Evolutionary conservation across 2,113 vertebrate species (phyloP).

Genomic region (Perca schrenkii): DNA sequence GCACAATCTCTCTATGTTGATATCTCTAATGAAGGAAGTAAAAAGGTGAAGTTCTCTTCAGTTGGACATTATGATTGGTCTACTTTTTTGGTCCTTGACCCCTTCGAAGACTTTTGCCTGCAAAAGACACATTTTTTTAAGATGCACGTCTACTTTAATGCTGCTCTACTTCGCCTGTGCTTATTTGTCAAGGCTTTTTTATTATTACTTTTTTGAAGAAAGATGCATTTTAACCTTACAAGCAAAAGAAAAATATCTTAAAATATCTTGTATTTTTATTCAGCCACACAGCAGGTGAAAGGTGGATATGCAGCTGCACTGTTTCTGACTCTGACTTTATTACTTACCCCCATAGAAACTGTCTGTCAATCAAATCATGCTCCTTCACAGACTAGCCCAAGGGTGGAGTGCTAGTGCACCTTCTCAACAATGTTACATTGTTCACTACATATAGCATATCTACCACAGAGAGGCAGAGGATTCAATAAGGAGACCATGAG

Average conservation of each 20-base stretch:
- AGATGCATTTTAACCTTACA: conserved; percentile 17
- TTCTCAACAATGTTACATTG: conserved; percentile 78
- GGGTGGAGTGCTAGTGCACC: conserved; percentile 69
- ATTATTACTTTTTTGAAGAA: conserved; percentile 7
- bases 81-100: conserved; percentile 23
- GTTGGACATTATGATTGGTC: conserved; percentile 33
- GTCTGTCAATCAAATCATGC: conserved; percentile 79
- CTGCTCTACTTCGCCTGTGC: neutral
- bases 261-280: conserved; percentile 50
- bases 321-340: conserved; percentile 73
- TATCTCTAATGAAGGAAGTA: conserved; percentile 55
- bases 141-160: neutral
- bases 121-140: neutral
- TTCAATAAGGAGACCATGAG: conserved; percentile 73
- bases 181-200: neutral
- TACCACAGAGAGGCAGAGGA: conserved; percentile 70
- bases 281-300: conserved; percentile 64
- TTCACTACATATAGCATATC: conserved; percentile 75
- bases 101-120: conserved; percentile 20
- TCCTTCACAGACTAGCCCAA: conserved; percentile 74
- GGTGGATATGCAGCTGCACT: conserved; percentile 65
- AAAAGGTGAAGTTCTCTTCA: conserved; percentile 42
- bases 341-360: conserved; percentile 74
- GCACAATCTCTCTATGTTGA: conserved; percentile 31
- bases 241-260: conserved; percentile 43